Base-by-base conservation (phyloP, 2,113 vertebrate genomes). In the Balaenoptera acutorostrata region DNA sequence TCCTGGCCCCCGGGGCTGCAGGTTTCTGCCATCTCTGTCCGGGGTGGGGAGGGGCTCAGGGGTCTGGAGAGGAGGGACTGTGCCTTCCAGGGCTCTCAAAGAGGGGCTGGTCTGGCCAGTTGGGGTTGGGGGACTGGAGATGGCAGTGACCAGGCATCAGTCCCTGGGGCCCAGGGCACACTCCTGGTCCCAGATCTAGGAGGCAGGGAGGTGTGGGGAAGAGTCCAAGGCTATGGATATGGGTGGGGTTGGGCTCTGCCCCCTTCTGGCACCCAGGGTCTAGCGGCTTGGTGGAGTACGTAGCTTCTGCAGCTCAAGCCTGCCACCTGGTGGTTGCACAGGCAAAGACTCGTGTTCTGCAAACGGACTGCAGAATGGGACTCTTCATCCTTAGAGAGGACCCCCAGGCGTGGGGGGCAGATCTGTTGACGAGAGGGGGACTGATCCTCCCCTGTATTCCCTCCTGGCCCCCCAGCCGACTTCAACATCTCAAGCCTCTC, bases 401-500 rank as follows among this genome's bases (percentile, higher is more conserved):
- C 85, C n/a, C 14, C 25, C 31, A 39, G 8, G 44, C 15, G 15
- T 21, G 6, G 8, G 5, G 27, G 68, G 23, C 52, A 3, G 69
- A 71, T 14, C 44, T 36, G 13, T 36, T 1, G 12, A 41, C 6
- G 9, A 20, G 25, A 61, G 7, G 14, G 8, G n/a, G 5, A 3
- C 0, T 55, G 61, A 78, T 17, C 10, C 25, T 41, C 61, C 57
- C 55, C 39, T 29, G 55, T 86, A 17, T 75, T 41, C 36, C 44
- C 69, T 85, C 36, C 61, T 63, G 90, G 20, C 72, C 66, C 88
- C 27, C 4, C 61, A 71, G 71, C 88, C 81, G 95, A 98, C n/a
- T 98, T 98, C 95, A 98, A 98, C 95, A 98, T 98, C 96, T 98
- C 98, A 25, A 95, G 95, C 36, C 44, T 98, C 41, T 96, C 98